phyloP scores from a whole-genome alignment of 2,113 vertebrate genomes.

The Girardinichthys multiradiatus region DNA sequence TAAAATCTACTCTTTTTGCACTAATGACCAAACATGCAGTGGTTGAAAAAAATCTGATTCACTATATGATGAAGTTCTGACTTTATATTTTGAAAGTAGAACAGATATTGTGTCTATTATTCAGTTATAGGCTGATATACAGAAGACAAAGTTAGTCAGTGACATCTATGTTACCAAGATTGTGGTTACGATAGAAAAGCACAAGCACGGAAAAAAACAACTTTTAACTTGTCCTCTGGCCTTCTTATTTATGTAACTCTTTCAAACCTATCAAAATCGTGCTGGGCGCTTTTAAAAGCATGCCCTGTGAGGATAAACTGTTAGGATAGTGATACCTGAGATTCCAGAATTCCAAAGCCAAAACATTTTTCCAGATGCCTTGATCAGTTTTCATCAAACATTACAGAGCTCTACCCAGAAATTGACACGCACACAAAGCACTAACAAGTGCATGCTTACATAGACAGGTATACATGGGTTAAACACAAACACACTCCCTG shows the following conservation, averaged over 20 bases:
- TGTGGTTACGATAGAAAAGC: too few species aligned
- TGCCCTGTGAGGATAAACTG: neutral
- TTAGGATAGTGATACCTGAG: neutral
- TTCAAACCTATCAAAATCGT: neutral
- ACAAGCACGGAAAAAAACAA: too few species aligned
- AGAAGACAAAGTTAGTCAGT: too few species aligned
- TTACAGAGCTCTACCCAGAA: slow-evolving; percentile 18
- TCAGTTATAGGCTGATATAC: neutral
- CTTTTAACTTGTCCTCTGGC: too few species aligned
- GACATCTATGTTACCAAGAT: too few species aligned
- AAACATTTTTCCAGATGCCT: neutral
- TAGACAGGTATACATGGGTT: slow-evolving; percentile 11
- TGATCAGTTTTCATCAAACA: slow-evolving; percentile 27
- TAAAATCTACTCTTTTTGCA: too few species aligned
- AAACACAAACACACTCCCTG: slow-evolving; percentile 18
- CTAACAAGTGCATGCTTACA: neutral
- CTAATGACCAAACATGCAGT: neutral
- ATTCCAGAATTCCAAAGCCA: neutral
- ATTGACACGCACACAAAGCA: neutral
- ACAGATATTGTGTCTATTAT: neutral
- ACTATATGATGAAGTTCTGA: neutral
- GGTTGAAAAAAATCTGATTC: neutral
- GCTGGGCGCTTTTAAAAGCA: neutral
- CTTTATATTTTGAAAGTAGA: neutral
- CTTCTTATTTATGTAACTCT: too few species aligned